Conservation (phyloP, 2,113 vertebrate genomes). For the Zapus hudsonius region DNA sequence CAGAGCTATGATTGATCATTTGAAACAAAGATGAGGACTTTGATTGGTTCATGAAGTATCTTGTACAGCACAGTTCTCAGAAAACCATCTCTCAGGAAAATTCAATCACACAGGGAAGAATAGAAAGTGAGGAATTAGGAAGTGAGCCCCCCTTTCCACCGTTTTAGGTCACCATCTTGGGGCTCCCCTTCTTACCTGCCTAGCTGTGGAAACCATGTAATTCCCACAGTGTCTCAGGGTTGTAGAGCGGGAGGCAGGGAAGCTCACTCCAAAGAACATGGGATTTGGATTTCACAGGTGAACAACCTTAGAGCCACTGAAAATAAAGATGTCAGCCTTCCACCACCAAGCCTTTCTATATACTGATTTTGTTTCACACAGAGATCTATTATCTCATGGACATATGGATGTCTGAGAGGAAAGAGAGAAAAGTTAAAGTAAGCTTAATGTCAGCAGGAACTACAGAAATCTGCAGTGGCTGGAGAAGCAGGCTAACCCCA, state of each 20-base stretch:
- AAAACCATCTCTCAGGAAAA: too few species aligned
- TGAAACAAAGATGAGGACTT: too few species aligned
- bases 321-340: not conserved
- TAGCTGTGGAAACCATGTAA: too few species aligned
- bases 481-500: not conserved
- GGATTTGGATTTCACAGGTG: slow-evolving; percentile 13
- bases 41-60: too few species aligned
- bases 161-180: too few species aligned
- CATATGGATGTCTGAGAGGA: not conserved
- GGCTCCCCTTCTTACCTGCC: too few species aligned
- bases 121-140: too few species aligned
- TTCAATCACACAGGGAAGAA: too few species aligned
- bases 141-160: too few species aligned
- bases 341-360: not conserved
- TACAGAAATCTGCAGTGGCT: not conserved
- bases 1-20: too few species aligned
- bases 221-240: too few species aligned
- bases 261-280: not conserved
- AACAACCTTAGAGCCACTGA: not conserved
- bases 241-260: not conserved
- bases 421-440: not conserved
- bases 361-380: not conserved
- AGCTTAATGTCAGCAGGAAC: not conserved
- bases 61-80: too few species aligned
- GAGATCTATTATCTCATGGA: not conserved